Evolutionary conservation across 2,113 vertebrate species (phyloP), one percentile per base, ranked within the genome.

Genomic region (Micronycteris hirsuta): DNA sequence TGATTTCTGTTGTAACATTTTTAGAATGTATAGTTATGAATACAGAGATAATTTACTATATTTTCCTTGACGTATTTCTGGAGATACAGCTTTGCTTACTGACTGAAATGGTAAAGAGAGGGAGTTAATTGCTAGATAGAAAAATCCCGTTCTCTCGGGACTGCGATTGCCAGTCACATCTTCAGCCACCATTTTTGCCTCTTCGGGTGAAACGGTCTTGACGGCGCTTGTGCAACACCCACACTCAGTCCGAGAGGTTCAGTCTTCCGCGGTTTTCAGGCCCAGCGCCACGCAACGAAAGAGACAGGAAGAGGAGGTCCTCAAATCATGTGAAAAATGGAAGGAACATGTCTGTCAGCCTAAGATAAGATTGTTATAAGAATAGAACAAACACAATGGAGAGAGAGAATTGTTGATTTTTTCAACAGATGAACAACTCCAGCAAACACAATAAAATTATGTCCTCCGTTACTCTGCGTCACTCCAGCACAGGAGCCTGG

Each of bases 341-440:
- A 90, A 86, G 36, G 24, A 78, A 49, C 31, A 54, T 84, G 20
- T 61, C 70, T 94, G 63, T 84, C 26, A 77, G 33, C 65, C 17
- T 71, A 65, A 61, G 41, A 49, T 86, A 84, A 95, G 38, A 71
- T 70, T 78, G 94, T 88, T 92, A 81, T 8, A 88, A 68, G 77
- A 96, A 41, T 7, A 74, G 16, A 91, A 41, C 4, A 70, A 68
- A 63, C 28, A 49, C 4, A 54, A 15, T 92, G 11, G 6, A 81
- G 6, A 67, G 56, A 45, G 61, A 71, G 26, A 54, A 16, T 33
- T 63, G 26, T 36, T 89, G 77, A n/a, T 45, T 80, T 54, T 20
- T 80, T 45, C 70, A n/a, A 67, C 33, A 65, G 41, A 74, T 17
- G 16, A 12, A 33, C 33, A 63, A 16, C 2, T 76, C 14, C 49